Evolutionary conservation across 2,113 vertebrate genomes (phyloP).

Genomic region (Neogale vison): DNA sequence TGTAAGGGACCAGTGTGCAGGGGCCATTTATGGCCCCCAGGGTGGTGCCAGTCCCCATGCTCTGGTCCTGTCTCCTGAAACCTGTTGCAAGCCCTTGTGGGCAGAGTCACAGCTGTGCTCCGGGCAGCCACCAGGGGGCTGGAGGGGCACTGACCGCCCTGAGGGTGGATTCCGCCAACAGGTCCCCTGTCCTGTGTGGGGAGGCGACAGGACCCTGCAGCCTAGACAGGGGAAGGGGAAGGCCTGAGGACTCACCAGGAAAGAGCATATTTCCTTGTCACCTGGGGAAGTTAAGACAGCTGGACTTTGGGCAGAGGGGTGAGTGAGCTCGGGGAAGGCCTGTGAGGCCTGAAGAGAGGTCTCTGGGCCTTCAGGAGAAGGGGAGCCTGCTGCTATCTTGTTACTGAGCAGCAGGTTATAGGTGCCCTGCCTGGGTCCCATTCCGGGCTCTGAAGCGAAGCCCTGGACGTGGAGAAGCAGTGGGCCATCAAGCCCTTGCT

Average conservation of each 20-base stretch:
- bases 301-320: not conserved
- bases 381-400: not conserved
- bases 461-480: not conserved
- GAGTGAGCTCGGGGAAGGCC: not conserved
- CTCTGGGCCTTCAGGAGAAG: not conserved
- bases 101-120: not conserved
- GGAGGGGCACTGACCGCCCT: fast-evolving
- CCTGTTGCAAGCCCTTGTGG: not conserved
- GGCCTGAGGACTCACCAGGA: not conserved
- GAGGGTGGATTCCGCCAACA: not conserved
- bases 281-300: not conserved
- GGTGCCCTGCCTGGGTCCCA: too few relatives aligned
- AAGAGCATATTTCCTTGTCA: not conserved
- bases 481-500: not conserved
- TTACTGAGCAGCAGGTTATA: not conserved
- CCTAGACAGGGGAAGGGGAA: not conserved
- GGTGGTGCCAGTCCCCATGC: not conserved
- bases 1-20: not conserved
- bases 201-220: not conserved
- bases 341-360: not conserved
- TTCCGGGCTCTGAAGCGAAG: not conserved
- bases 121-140: not conserved
- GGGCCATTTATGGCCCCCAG: not conserved
- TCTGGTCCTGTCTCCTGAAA: not conserved
- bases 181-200: not conserved